A percentile compares a stretch with the other conserved stretches of the same genome.
Conservation (phyloP, 2,113 vertebrate genomes). For the Chionis minor region DNA sequence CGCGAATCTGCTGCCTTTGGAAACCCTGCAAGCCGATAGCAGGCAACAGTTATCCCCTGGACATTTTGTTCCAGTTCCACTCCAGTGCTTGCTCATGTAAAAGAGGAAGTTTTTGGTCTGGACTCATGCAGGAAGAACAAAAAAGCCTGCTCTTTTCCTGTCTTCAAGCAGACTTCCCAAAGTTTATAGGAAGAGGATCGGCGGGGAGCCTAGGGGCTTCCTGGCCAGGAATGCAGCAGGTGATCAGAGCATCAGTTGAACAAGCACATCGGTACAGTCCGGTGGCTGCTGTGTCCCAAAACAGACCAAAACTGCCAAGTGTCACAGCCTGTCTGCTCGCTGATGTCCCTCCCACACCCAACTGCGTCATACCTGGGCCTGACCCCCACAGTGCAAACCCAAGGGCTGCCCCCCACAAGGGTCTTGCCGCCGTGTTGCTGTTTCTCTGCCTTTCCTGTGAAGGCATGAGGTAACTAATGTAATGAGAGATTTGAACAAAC, state of each 20-base stretch:
- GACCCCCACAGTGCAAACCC: neutral
- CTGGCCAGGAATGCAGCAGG: neutral
- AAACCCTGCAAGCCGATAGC: neutral
- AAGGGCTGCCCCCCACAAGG: neutral
- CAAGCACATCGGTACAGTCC: neutral
- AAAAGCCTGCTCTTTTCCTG: neutral
- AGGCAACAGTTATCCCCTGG: neutral
- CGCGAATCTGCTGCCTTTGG: neutral
- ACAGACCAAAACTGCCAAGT: neutral
- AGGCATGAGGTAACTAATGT: neutral
- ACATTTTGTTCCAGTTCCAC: neutral
- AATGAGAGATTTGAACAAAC: neutral
- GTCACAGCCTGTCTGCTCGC: neutral
- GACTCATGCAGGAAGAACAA: neutral
- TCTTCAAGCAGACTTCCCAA: neutral
- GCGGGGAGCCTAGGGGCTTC: neutral
- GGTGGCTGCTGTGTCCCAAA: neutral
- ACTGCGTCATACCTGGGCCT: neutral
- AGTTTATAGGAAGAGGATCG: neutral
- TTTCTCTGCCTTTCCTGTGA: neutral
- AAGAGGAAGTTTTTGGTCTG: neutral
- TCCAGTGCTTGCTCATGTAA: neutral
- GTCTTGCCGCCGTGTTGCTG: rapidly evolving
- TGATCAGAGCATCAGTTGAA: neutral
- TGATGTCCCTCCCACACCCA: neutral